Evolutionary conservation across 1,140 invertebrate species (phyloP), one percentile per base, ranked within the genome.

Genomic region (Lucilia sericata): DNA sequence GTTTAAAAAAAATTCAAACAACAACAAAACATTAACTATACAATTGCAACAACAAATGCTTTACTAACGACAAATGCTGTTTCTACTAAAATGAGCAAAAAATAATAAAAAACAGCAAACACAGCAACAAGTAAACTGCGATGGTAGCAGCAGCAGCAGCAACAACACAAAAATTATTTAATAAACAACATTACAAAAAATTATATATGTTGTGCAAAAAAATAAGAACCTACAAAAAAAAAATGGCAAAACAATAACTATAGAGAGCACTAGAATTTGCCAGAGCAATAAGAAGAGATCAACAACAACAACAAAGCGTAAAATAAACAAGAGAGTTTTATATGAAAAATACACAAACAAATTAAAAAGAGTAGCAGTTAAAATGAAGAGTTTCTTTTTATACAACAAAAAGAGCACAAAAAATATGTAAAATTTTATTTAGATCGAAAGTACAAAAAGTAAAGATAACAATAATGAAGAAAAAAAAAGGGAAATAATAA

Each of bases 41-140:
- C 83, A 55, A 84, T 8, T 49, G 49, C 65, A 84, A 84, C 82
- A 82, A 82, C 75, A 84, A 84, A 51, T 76, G 30, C 42, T 74
- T 42, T 70, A 83, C 36, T 78, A 51, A 78, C 82, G 65, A 65
- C 82, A 55, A 55, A 55, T 55, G 13, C 51, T 55, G 51, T 55
- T 55, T 55, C 17, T 42, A 42, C 7, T 10, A 60, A 49, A 80
- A 42, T 25, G 65, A 81, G 47, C 70, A 84, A 60, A 70, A 74
- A 80, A 78, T 30, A 30, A 30, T 30, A 30, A 30, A n/a, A 30
- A 30, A 30, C 25, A 84, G 49, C 51, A 30, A 47, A 74, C 70
- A 81, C 83, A 76, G 78, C 83, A 60, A 83, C 84, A 83, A 81
- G 83, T 83, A 75, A 81, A 74, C 82, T 83, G 60, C 36, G 83